phyloP scores from a whole-genome alignment of 2,113 vertebrate genomes.

The Prietella phreatophila region DNA sequence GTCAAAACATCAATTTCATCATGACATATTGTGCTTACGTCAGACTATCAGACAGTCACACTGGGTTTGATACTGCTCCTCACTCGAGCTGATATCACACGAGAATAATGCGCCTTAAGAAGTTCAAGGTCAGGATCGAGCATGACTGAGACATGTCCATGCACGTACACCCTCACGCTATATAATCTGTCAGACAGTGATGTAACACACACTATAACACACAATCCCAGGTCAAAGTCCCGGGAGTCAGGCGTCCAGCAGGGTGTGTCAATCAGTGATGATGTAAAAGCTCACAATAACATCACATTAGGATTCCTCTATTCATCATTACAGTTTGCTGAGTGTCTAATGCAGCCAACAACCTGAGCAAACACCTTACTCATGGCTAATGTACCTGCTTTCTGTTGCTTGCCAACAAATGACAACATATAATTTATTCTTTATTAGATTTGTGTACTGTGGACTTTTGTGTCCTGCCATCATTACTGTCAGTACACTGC shows the following conservation, averaged over 20 bases:
- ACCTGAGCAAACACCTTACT: constrained; percentile 35
- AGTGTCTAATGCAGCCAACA: constrained; percentile 2
- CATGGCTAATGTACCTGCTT: background rate
- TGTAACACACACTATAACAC: background rate
- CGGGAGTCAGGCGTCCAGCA: background rate
- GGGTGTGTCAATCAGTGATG: background rate
- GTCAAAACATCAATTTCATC: background rate
- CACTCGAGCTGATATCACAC: background rate
- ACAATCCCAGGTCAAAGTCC: background rate
- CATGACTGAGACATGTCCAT: background rate
- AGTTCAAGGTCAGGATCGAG: background rate
- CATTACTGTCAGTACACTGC: background rate
- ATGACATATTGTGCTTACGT: background rate
- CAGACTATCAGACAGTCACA: background rate
- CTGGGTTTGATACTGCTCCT: background rate
- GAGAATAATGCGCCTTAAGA: background rate
- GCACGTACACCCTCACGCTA: background rate
- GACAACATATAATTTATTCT: too few relatives aligned
- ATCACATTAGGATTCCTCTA: background rate
- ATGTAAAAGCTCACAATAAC: background rate
- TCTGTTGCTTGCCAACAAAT: background rate
- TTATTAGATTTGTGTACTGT: background rate
- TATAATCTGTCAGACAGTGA: background rate
- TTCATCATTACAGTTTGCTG: background rate
- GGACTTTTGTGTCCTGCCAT: background rate